phyloP scores from a whole-genome alignment of 2,113 vertebrate genomes.

The Nothocercus julius region DNA sequence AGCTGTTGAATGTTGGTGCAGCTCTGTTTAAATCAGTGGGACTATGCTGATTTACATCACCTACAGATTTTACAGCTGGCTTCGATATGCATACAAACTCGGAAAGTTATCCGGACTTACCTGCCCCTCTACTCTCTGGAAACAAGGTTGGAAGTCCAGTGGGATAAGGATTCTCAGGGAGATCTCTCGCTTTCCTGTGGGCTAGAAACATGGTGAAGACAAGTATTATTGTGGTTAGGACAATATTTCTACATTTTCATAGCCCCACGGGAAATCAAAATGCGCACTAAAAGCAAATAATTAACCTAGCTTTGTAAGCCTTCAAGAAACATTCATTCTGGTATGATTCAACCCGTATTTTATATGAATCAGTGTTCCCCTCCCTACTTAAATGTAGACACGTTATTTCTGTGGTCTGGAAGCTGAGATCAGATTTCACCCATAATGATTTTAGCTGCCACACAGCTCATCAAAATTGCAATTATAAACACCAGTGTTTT shows the following conservation, averaged over 20 bases:
- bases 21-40: conserved; percentile 35
- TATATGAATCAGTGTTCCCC: conserved; percentile 47
- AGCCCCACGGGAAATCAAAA: conserved; percentile 68
- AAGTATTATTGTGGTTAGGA: conserved; percentile 44
- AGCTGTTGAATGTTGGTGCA: conserved; percentile 60
- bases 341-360: conserved; percentile 45
- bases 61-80: conserved; percentile 46
- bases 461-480: conserved; percentile 60
- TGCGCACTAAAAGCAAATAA: conserved; percentile 39
- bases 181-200: conserved; percentile 46
- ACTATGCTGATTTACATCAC: conserved; percentile 53
- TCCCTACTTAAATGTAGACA: conserved; percentile 68
- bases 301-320: conserved; percentile 55
- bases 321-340: conserved; percentile 52
- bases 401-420: conserved; percentile 65
- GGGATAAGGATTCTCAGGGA: conserved; percentile 37
- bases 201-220: conserved; percentile 52
- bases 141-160: conserved; percentile 60
- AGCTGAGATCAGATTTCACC: conserved; percentile 53
- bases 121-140: conserved; percentile 57
- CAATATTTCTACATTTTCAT: conserved; percentile 70
- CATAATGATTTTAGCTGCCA: conserved; percentile 66
- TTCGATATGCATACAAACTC: background rate
- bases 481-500: conserved; percentile 58
- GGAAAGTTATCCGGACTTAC: conserved; percentile 3